Base-by-base conservation (phyloP, 2,797 vertebrate genomes). In the Sebastes melanostomus region DNA sequence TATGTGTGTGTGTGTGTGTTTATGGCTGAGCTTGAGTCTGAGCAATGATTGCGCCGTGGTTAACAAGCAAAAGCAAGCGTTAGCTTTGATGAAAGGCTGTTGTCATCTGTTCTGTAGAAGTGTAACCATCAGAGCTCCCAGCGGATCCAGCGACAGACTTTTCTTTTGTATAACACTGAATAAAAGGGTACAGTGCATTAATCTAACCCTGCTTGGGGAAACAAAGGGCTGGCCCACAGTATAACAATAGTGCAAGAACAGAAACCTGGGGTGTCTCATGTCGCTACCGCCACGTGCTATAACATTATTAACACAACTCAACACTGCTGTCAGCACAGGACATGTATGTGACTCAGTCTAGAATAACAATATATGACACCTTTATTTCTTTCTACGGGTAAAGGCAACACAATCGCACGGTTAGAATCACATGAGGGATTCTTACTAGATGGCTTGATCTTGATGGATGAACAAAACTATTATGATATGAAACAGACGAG, bases 51-150 rank as follows among this genome's bases (percentile, higher is more conserved):
- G 88, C 72, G 62, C 69, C 38, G 76, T 72, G 71, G 89, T 92
- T 91, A 92, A 89, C 83, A 89, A 89, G 90, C 73, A 86, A 84
- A 85, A 86, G 90, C 86, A 81, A 86, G 85, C 36, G 83, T 91
- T 90, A 76, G 84, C 90, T 94, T 92, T 96, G 95, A 96, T 94
- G 92, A 94, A 96, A 94, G 88, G 91, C 92, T 93, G 92, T 91
- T 95, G 94, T 96, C 94, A 95, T 94, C 87, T 88, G 87, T 79
- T 94, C 91, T 81, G 81, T 86, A 78, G 93, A 93, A 93, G 86
- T 86, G 88, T 84, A 94, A 93, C 90, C 92, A 88, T 92, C 92
- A 92, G 77, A 78, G 88, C 91, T 94, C 94, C 93, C 93, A 80
- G 84, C 72, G 92, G 94, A 89, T 86, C 81, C 77, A 81, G 86